Evolutionary conservation across 2,888 invertebrate species (phyloP).

Genomic region (Agonopterix heracliana): DNA sequence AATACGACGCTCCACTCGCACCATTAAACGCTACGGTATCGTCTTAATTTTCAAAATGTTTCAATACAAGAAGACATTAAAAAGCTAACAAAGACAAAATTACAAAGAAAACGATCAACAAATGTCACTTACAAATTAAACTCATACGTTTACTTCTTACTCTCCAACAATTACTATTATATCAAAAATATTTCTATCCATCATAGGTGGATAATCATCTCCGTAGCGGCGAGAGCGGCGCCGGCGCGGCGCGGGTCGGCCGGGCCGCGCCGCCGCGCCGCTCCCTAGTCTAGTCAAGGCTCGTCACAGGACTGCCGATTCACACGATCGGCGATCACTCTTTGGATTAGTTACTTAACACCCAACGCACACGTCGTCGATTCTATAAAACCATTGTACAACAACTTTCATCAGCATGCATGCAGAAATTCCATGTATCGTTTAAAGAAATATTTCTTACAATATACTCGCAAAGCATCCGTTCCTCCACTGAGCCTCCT

Average conservation of each 20-base stretch:
- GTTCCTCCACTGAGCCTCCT: conserved; percentile 58
- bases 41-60: conserved; percentile 42
- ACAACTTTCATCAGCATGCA: conserved; percentile 35
- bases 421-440: conserved; percentile 43
- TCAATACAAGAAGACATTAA: conserved; percentile 64
- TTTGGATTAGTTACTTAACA: conserved; percentile 59
- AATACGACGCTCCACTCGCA: conserved; percentile 45
- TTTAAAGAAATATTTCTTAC: conserved; percentile 41
- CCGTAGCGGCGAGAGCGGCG: conserved; percentile 21
- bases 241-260: conserved; percentile 9
- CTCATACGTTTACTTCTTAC: conserved; percentile 63
- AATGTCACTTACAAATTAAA: conserved; percentile 73
- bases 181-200: conserved; percentile 62
- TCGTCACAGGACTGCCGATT: conserved; percentile 31
- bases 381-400: conserved; percentile 35
- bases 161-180: conserved; percentile 65
- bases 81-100: conserved; percentile 73
- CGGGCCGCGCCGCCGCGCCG: conserved; percentile 6
- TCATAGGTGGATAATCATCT: conserved; percentile 34
- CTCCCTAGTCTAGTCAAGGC: conserved; percentile 30
- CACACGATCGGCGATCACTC: conserved; percentile 40
- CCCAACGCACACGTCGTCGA: conserved; percentile 35
- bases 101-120: conserved; percentile 73
- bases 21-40: conserved; percentile 51
- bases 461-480: conserved; percentile 48